Evolutionary conservation across 2,888 invertebrate genomes (phyloP).

Genomic region (Crepidodera aurea): DNA sequence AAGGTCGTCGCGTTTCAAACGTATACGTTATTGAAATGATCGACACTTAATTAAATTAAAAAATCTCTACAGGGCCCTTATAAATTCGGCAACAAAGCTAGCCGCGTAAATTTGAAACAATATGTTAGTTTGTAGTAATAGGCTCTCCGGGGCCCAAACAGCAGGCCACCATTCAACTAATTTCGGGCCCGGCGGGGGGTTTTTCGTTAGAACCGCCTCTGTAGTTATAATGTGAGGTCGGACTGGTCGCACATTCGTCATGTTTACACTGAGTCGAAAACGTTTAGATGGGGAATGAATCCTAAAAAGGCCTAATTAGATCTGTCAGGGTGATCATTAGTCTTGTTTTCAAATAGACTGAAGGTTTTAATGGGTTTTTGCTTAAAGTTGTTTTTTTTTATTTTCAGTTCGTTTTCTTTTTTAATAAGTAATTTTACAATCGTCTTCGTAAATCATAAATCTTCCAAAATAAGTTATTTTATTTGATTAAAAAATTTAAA

Average conservation of each 20-base stretch:
- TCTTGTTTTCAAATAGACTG: conserved; percentile 29
- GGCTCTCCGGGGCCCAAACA: conserved; percentile 51
- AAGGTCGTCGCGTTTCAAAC: background rate
- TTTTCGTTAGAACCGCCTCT: conserved; percentile 51
- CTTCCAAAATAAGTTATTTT: too few relatives aligned
- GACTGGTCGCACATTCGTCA: conserved; percentile 50
- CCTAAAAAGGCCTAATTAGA: conserved; percentile 38
- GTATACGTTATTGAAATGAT: conserved; percentile 27
- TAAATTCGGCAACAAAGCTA: conserved; percentile 54
- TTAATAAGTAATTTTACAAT: conserved; percentile 2
- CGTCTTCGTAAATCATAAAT: background rate
- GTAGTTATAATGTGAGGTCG: conserved; percentile 51
- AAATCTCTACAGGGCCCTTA: conserved; percentile 53
- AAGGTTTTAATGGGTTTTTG: conserved; percentile 15
- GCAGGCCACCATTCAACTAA: conserved; percentile 58
- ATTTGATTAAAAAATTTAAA: too few relatives aligned
- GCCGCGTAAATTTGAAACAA: conserved; percentile 60
- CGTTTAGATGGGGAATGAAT: conserved; percentile 40
- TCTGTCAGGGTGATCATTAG: conserved; percentile 32
- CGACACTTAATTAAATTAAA: conserved; percentile 56
- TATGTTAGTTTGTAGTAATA: conserved; percentile 61
- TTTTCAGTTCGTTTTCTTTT: background rate
- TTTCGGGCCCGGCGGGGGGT: conserved; percentile 54
- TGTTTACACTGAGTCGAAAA: conserved; percentile 50
- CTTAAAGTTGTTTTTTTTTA: background rate